These are phyloP conservation scores for Bruchidius siliquastri DNA, from an alignment of 2,888 invertebrate species.

Conservation along the genomic window DNA sequence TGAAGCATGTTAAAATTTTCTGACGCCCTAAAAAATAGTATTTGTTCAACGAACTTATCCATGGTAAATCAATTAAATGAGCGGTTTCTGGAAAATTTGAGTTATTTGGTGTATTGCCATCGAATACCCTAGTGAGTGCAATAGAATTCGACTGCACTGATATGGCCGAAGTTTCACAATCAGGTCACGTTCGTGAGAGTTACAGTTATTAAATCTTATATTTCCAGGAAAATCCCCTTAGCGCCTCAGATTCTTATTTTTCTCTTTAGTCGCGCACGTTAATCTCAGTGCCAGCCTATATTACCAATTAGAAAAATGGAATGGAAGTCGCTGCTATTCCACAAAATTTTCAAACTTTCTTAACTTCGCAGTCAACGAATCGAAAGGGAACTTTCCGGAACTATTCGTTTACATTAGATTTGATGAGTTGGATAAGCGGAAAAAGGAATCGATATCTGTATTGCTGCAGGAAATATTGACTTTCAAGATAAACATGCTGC, in stretches of 20 bases:
- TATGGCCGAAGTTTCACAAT: neutral
- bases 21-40: too few species aligned
- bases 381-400: neutral
- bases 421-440: neutral
- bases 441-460: neutral
- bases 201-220: neutral
- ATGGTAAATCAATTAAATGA: too few species aligned
- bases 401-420: neutral
- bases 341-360: neutral
- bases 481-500: too few species aligned
- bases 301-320: neutral
- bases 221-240: neutral
- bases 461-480: too few species aligned
- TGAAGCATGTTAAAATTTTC: too few species aligned
- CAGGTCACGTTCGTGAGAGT: neutral
- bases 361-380: neutral
- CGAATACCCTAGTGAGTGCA: neutral
- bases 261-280: neutral
- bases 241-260: neutral
- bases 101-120: too few species aligned
- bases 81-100: too few species aligned
- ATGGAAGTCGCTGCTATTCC: neutral
- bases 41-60: too few species aligned
- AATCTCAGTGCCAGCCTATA: neutral
- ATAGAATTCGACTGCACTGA: neutral